Evolutionary conservation across 1,140 invertebrate species (phyloP), one percentile per base, ranked within the genome.

Genomic region (Goniozus legneri): DNA sequence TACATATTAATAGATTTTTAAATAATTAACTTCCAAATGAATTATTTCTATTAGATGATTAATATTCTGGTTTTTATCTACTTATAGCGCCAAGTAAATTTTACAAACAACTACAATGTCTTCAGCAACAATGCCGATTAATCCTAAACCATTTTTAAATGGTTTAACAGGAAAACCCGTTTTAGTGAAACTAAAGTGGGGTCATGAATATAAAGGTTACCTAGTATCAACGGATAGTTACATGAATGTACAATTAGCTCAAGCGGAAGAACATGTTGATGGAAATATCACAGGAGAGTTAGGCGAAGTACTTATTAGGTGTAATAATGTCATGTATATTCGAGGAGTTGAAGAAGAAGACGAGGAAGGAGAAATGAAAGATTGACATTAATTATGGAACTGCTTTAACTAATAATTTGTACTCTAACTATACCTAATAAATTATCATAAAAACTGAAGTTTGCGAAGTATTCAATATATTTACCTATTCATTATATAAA

Each of bases 101-200:
- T n/a, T n/a, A n/a, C n/a, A n/a, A 10, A 27, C 22, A 35, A 36
- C 13, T 30, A 80, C 33, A 55, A 84, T 84, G 83, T n/a, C n/a
- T n/a, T 80, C 86, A 56, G 83, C 87, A 57, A 83, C 90, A 75
- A 92, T 97, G 86, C 96, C 96, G 62, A 89, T 99, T 62, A 99
- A 99, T 76, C 97, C 97, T 3, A 99, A 99, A 82, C 97, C 97
- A 50, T 99, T 98, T 76, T 78, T 99, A 18, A 99, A 99, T 80
- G 89, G 89, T 65, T 80, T 99, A 12, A 98, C 95, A 2, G 97
- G 97, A 18, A 99, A 99, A 79, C 85, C 92, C 31, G 93, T 99
- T 10, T 85, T 98, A 65, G 92, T 98, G 1, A 99, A 99, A 80
- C 79, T 99, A 33, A 99, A 99, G 74, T 99, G 97, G 97, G 97